Base-by-base conservation (phyloP, 2,113 vertebrate species). In the Oryzias celebensis region DNA sequence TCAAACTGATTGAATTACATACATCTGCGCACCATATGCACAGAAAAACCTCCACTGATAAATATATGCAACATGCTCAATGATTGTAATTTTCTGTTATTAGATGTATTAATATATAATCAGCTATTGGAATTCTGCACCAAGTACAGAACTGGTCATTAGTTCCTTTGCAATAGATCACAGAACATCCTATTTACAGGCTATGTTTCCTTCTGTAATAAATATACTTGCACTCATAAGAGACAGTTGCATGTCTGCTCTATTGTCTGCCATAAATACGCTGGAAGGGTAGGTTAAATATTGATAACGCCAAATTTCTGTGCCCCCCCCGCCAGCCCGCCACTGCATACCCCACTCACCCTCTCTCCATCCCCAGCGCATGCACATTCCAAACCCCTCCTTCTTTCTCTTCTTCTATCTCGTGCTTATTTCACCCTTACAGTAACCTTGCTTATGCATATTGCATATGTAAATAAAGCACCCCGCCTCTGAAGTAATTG, bases 401-500 rank as follows among this genome's bases (percentile, higher is more conserved):
- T 59, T 70, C 66, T 72, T 55, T 79, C 65, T 58, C 79, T 80
- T 70, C 82, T 26, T 90, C 85, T 81, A 85, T 88, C 82, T 84
- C 69, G 51, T 65, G 56, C 80, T 88, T 88, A 84, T 91, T 88
- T 90, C 88, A 89, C 86, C 90, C 90, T 89, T 80, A 77, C 87
- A 81, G 85, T 90, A 89, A 89, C 90, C 90, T 91, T 90, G 88
- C 87, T 88, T 90, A 89, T 89, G 89, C 87, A 90, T 90, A 90
- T 88, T 89, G 88, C 88, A 90, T 91, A 93, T 94, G 92, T 93
- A 93, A 94, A 93, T 94, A 90, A 91, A 91, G 92, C 92, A 90
- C 93, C 92, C 90, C 88, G 88, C 93, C 94, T 91, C 84, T 90
- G 91, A 90, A 91, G 94, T 95, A 96, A 97, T 96, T 95, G 94